Evolutionary conservation across 2,888 invertebrate species (phyloP), one percentile per base, ranked within the genome.

Genomic region (Scrobipalpa costella): DNA sequence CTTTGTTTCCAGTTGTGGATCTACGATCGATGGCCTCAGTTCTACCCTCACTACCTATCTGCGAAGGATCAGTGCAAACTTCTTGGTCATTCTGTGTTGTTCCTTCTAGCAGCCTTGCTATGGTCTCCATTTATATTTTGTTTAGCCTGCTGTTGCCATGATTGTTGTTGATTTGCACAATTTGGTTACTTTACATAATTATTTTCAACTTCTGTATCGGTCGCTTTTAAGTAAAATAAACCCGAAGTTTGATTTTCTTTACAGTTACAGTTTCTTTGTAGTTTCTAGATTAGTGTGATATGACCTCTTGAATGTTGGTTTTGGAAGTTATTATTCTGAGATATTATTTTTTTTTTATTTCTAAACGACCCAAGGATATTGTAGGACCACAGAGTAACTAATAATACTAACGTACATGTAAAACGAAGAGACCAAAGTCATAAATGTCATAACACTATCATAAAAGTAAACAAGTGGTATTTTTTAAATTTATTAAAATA

Each of bases 81-180:
- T 3, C 11, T 52, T 19, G 50, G 27, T 27, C 50, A 52, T 11
- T 21, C 50, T 21, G 1, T 52, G 50, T 13, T 52, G 50, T 52
- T 11, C 3, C 50, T 52, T 52, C 21, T 52, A 21, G 50, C 21
- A 21, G 50, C 50, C 9, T 2, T 52, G 21, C 3, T 52, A 11
- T 52, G 27, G 50, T 52, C 50, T 11, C 50, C 50, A 1, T 52
- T 21, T 21, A 21, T 52, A 8, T 13, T 52, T 13, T 52, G 50
- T 17, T 52, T 52, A 2, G 21, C 50, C 27, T 52, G 50, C 11
- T 52, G 50, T 13, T 52, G 50, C 27, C 5, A 21, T 52, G 21
- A 52, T 11, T 21, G 13, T 27, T 52, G 50, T 52, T 52, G 21
- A 21, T 52, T 0, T 9, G 7, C 19, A 8, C 17, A 15, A 7